Conservation (phyloP, 53 echinoderm and acorn worm species). For the Stichopus horrens region DNA sequence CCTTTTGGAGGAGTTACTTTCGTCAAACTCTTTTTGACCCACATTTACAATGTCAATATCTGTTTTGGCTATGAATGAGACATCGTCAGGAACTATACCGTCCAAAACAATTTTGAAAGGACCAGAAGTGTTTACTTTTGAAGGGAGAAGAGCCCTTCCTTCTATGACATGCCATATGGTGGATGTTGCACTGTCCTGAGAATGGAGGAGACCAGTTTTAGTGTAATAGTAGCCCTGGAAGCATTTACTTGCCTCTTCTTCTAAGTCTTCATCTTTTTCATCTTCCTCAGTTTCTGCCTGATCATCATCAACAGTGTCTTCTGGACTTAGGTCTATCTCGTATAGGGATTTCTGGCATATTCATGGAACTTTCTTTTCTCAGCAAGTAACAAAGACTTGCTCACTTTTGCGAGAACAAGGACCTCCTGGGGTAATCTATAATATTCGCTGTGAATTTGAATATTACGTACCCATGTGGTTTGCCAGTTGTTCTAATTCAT, state of each 20-base stretch:
- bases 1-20: conserved; percentile 50
- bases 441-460: conserved; percentile 52
- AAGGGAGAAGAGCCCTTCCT: conserved; percentile 27
- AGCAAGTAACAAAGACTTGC: conserved; percentile 44
- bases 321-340: neutral
- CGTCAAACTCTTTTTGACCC: conserved; percentile 35
- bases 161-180: neutral
- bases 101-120: conserved; percentile 29
- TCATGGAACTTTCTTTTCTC: conserved; percentile 16
- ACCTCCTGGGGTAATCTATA: conserved; percentile 46
- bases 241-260: neutral
- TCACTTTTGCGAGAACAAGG: conserved; percentile 54
- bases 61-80: conserved; percentile 48
- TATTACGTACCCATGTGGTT: conserved; percentile 62
- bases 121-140: neutral
- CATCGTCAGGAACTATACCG: conserved; percentile 20
- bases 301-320: neutral
- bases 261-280: neutral
- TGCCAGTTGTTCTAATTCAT: conserved; percentile 63
- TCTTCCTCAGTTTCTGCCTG: neutral
- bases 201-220: no score
- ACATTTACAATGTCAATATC: conserved; percentile 51
- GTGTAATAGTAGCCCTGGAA: neutral
- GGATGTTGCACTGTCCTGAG: no score
- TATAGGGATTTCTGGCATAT: conserved; percentile 37